Conservation (phyloP, 1,140 invertebrate species). For the Pararge aegeria region DNA sequence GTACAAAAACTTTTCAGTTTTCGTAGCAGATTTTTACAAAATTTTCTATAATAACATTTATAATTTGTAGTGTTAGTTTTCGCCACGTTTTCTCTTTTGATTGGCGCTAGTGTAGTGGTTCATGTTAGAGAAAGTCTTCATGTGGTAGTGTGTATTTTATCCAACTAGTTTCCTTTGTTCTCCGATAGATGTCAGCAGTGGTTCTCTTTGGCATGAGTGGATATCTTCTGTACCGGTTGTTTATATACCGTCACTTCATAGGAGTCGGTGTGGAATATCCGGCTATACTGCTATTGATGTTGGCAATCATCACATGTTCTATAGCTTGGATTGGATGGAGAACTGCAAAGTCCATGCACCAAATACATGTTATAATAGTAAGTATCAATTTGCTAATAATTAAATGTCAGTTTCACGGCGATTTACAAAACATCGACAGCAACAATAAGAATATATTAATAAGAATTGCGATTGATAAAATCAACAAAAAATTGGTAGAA, state of each 20-base stretch:
- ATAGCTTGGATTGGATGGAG: slow-evolving; percentile 79
- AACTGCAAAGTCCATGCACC: slow-evolving; percentile 74
- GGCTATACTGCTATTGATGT: slow-evolving; percentile 68
- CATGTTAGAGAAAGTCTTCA: slow-evolving; percentile 2
- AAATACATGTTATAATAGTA: slow-evolving; percentile 77
- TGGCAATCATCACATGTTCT: slow-evolving; percentile 76
- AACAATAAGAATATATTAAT: no score
- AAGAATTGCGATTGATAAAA: no score
- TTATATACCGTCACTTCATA: slow-evolving; percentile 74
- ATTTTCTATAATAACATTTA: background rate
- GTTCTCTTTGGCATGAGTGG: slow-evolving; percentile 71
- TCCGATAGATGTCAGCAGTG: slow-evolving; percentile 78
- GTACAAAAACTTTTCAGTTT: no score
- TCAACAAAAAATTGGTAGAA: no score
- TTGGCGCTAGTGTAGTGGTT: background rate
- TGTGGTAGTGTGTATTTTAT: slow-evolving; percentile 5
- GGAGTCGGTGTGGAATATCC: slow-evolving; percentile 74
- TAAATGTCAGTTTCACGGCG: no score
- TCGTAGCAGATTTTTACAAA: background rate
- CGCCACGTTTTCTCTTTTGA: background rate
- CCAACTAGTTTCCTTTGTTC: slow-evolving; percentile 34
- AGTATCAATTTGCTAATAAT: slow-evolving; percentile 13
- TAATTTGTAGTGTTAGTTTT: background rate
- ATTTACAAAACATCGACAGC: no score
- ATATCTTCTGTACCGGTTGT: slow-evolving; percentile 77